A percentile compares a stretch with the other conserved stretches of the same genome.
phyloP scores from a whole-genome alignment of 2,888 invertebrate species.

The Drosophila kambysellisi region DNA sequence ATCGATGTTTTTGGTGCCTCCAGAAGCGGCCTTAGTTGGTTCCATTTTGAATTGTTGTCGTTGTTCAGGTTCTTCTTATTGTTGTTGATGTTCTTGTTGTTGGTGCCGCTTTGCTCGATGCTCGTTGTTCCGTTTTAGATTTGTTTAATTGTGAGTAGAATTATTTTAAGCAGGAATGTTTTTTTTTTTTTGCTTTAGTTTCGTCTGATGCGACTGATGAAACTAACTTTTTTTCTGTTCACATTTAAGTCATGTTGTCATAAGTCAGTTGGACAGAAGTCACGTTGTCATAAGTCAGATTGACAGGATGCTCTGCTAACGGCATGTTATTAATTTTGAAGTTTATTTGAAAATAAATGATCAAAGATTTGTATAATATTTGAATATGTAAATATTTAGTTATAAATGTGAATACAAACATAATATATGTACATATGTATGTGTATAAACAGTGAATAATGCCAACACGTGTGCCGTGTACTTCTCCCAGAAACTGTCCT shows the following conservation, averaged over 20 bases:
- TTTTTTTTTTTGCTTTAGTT: too few relatives aligned
- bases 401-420: constrained; percentile 1
- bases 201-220: too few relatives aligned
- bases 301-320: too few relatives aligned
- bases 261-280: too few relatives aligned
- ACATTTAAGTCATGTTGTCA: too few relatives aligned
- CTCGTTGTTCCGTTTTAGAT: too few relatives aligned
- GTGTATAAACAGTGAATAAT: constrained; percentile 34
- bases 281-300: too few relatives aligned
- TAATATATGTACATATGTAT: too few relatives aligned
- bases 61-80: constrained; percentile 26
- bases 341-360: background rate
- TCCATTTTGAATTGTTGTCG: constrained; percentile 80
- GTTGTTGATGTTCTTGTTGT: constrained; percentile 17
- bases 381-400: constrained; percentile 7
- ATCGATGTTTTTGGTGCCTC: constrained; percentile 56
- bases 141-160: too few relatives aligned
- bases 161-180: too few relatives aligned
- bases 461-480: constrained; percentile 38
- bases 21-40: constrained; percentile 76
- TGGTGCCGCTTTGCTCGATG: too few relatives aligned
- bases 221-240: too few relatives aligned
- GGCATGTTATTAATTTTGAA: background rate
- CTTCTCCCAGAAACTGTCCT: constrained; percentile 86
- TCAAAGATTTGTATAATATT: background rate